These are phyloP conservation scores for Poecile montanus DNA, from an alignment of 2,797 vertebrate genomes.

Conservation along the genomic window DNA sequence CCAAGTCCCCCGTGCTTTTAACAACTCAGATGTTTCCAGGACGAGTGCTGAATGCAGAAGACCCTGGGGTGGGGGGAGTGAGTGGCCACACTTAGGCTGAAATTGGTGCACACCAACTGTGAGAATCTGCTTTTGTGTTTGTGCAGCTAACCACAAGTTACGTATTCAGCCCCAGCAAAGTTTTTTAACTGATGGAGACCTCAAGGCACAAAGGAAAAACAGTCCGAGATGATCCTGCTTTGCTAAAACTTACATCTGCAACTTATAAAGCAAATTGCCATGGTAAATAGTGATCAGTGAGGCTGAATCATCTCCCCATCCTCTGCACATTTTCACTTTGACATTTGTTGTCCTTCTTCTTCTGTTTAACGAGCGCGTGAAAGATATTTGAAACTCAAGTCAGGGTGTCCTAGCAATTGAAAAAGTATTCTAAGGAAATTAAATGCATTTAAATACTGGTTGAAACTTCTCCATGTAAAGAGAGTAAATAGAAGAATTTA, in stretches of 20 bases:
- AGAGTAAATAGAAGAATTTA: neutral
- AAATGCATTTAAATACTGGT: neutral
- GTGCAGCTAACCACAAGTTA: neutral
- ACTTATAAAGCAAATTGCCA: constrained; percentile 42
- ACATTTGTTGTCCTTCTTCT: constrained; percentile 57
- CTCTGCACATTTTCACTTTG: constrained; percentile 66
- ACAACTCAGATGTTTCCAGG: neutral
- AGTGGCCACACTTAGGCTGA: neutral
- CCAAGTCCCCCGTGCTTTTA: neutral
- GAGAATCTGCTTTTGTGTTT: neutral
- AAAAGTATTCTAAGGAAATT: constrained; percentile 1
- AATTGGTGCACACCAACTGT: neutral
- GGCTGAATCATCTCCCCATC: constrained; percentile 61
- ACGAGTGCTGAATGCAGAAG: neutral
- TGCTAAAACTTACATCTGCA: constrained; percentile 38
- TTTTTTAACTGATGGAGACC: neutral
- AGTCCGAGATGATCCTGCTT: neutral
- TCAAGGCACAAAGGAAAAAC: neutral
- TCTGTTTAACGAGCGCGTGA: neutral
- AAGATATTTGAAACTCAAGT: constrained; percentile 28
- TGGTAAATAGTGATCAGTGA: constrained; percentile 38
- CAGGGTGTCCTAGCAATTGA: neutral
- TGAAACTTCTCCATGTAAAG: neutral
- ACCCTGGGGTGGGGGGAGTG: too few species aligned
- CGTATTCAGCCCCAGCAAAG: neutral